These are phyloP conservation scores for Drosophila paranaensis DNA, from an alignment of 2,888 invertebrate genomes.

Conservation along the genomic window DNA sequence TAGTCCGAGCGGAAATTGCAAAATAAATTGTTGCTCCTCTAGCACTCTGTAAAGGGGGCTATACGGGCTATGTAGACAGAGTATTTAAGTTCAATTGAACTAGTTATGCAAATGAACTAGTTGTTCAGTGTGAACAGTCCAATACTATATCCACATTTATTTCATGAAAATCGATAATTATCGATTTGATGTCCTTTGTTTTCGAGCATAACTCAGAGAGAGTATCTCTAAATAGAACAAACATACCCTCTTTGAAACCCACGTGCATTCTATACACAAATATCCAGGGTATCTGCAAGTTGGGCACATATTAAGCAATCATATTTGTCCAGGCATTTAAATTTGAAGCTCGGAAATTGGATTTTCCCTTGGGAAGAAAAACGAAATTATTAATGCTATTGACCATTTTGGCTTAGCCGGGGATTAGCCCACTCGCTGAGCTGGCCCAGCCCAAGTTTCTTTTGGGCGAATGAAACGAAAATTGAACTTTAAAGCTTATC, in stretches of 20 bases:
- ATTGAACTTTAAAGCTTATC: slow-evolving; percentile 37
- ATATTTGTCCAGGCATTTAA: slow-evolving; percentile 45
- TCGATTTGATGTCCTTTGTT: too few species aligned
- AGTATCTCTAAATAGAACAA: background rate
- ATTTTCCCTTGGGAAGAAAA: slow-evolving; percentile 50
- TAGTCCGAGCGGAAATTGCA: slow-evolving; percentile 66
- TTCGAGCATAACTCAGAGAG: too few species aligned
- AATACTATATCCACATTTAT: too few species aligned
- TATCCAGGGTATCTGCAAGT: background rate
- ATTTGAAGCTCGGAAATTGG: slow-evolving; percentile 69
- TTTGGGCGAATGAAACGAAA: slow-evolving; percentile 43
- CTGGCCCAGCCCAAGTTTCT: slow-evolving; percentile 16
- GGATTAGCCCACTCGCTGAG: slow-evolving; percentile 57
- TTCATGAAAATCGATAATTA: too few species aligned
- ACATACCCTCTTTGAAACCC: background rate
- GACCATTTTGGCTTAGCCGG: slow-evolving; percentile 68
- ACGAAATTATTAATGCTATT: slow-evolving; percentile 30
- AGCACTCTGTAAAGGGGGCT: background rate
- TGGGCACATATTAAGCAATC: background rate
- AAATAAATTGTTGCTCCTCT: slow-evolving; percentile 40
- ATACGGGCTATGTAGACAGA: background rate
- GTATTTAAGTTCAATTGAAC: background rate
- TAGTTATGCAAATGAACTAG: background rate
- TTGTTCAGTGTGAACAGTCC: background rate
- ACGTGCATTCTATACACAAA: background rate